Evolutionary conservation across 2,797 vertebrate species (phyloP).

Genomic region (Sebastes kiyomatsui): DNA sequence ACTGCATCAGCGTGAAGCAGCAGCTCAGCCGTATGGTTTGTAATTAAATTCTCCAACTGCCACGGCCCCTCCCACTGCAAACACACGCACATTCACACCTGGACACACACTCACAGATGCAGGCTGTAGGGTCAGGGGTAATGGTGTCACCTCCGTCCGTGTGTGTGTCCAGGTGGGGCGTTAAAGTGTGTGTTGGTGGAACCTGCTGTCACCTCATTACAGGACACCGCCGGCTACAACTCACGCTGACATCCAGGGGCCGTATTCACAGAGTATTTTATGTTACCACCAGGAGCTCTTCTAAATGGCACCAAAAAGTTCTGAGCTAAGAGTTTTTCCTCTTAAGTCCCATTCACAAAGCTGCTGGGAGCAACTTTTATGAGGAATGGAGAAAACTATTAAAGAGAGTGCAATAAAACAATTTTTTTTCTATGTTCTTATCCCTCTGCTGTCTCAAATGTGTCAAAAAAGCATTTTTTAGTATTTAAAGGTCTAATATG

Average conservation of each 20-base stretch:
- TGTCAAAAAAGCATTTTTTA: neutral
- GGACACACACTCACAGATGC: conserved; percentile 7
- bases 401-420: conserved; percentile 18
- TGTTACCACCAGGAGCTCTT: conserved; percentile 55
- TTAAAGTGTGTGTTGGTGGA: conserved; percentile 67
- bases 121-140: conserved; percentile 66
- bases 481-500: too few relatives aligned
- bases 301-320: conserved; percentile 59
- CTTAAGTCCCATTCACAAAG: conserved; percentile 19
- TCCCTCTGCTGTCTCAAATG: neutral
- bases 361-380: conserved; percentile 34
- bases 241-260: conserved; percentile 72
- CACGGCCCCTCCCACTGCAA: neutral
- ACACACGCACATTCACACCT: conserved; percentile 9
- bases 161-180: conserved; percentile 40
- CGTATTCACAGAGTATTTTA: conserved; percentile 45
- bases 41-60: conserved; percentile 46
- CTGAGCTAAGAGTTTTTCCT: conserved; percentile 32
- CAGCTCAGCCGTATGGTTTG: conserved; percentile 40
- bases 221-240: conserved; percentile 58
- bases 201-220: conserved; percentile 79
- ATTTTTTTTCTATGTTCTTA: neutral
- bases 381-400: conserved; percentile 10
- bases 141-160: conserved; percentile 57
- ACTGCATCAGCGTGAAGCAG: conserved; percentile 31